Percentiles rank a stretch among this genome's conserved stretches.
Conservation (phyloP, 2,888 invertebrate species). For the Drosophila paracracens region DNA sequence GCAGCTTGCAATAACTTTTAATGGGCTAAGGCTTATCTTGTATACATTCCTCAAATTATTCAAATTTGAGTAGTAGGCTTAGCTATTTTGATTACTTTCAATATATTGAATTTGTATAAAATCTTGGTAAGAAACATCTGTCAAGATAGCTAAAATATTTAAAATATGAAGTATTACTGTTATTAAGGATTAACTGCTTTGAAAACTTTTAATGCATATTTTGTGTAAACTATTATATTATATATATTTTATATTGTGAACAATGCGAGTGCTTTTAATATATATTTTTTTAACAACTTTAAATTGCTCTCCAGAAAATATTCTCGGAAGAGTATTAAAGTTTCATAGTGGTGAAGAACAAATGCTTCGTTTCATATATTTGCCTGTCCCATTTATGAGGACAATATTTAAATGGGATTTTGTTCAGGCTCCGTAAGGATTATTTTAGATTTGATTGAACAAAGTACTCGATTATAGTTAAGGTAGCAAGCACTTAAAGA, state of each 20-base stretch:
- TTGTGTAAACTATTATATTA: neutral
- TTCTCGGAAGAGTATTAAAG: neutral
- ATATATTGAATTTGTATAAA: too few relatives aligned
- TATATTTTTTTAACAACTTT: neutral
- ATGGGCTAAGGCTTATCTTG: neutral
- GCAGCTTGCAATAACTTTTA: neutral
- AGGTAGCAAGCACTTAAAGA: constrained; percentile 7
- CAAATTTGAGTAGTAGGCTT: neutral
- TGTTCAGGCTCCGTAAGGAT: neutral
- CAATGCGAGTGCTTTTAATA: neutral
- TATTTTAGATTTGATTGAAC: neutral
- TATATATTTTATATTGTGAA: neutral
- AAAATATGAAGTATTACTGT: too few relatives aligned
- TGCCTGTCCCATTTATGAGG: neutral
- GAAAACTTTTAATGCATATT: neutral
- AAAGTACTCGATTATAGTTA: neutral
- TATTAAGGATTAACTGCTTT: neutral
- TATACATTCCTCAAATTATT: neutral
- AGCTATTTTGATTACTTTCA: neutral
- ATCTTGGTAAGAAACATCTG: too few relatives aligned
- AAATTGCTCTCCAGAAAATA: neutral
- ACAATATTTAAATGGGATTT: neutral
- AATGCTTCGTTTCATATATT: neutral
- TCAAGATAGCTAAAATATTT: too few relatives aligned
- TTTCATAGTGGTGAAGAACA: neutral